These are phyloP conservation scores for Drosophila fulvimacula DNA, from an alignment of 2,888 invertebrate species.

Conservation along the genomic window DNA sequence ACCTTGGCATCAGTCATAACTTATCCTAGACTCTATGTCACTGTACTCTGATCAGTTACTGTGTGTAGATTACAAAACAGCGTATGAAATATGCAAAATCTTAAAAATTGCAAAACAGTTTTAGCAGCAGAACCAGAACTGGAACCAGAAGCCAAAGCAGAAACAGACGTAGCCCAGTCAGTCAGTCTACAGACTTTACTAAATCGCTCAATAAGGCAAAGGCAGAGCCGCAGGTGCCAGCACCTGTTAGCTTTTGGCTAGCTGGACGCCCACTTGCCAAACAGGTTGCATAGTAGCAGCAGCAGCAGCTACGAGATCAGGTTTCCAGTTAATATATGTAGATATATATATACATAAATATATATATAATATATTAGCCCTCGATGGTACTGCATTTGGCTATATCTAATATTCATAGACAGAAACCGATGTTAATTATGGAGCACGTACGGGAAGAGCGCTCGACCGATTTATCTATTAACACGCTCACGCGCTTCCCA, in stretches of 20 bases:
- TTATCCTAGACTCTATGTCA: background rate
- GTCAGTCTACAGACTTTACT: constrained; percentile 46
- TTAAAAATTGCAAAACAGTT: constrained; percentile 23
- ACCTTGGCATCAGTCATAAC: background rate
- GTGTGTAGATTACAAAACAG: constrained; percentile 12
- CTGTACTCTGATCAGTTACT: background rate
- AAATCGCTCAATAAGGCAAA: constrained; percentile 42
- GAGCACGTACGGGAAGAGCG: constrained; percentile 54
- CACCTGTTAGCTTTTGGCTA: constrained; percentile 52
- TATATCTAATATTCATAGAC: constrained; percentile 46
- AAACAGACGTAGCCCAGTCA: constrained; percentile 30
- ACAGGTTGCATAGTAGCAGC: constrained; percentile 52
- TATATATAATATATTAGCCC: constrained; percentile 4
- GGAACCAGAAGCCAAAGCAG: constrained; percentile 11
- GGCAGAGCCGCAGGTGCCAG: constrained; percentile 54
- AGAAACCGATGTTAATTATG: constrained; percentile 59
- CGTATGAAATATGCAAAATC: constrained; percentile 4
- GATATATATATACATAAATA: background rate
- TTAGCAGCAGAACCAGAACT: background rate
- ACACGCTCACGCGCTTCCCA: constrained; percentile 51
- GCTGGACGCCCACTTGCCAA: constrained; percentile 65
- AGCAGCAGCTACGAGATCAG: constrained; percentile 30
- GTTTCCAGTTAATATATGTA: constrained; percentile 31
- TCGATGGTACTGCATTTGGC: background rate
- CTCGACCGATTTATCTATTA: constrained; percentile 13